Conservation (phyloP, 2,113 vertebrate species). For the Etheostoma cragini region DNA sequence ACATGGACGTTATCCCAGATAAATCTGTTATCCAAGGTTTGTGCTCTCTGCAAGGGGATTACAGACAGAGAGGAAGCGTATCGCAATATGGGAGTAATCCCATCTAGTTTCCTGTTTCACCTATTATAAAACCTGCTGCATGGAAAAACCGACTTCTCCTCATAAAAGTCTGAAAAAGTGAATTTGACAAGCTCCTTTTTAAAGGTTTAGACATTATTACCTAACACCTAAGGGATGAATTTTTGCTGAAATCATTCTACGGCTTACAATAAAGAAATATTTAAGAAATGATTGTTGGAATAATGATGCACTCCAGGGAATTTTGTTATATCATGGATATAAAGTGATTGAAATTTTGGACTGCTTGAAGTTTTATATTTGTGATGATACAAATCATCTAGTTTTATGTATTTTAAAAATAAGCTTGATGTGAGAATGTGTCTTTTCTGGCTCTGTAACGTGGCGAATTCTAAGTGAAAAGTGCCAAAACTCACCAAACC, state of each 20-base stretch:
- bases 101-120: conserved; percentile 60
- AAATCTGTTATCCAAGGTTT: conserved; percentile 78
- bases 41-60: conserved; percentile 72
- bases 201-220: neutral
- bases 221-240: conserved; percentile 10
- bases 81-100: conserved; percentile 70
- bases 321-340: conserved; percentile 15
- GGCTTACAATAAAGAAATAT: conserved; percentile 22
- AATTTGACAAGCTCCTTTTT: conserved; percentile 14
- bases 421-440: too few relatives aligned
- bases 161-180: neutral
- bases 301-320: conserved; percentile 11
- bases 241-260: neutral
- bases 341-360: neutral
- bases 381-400: too few relatives aligned
- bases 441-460: too few relatives aligned
- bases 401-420: too few relatives aligned
- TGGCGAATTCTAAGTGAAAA: too few relatives aligned
- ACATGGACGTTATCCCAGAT: conserved; percentile 76
- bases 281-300: conserved; percentile 32
- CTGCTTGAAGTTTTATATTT: neutral
- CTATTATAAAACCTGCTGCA: conserved; percentile 48
- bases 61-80: conserved; percentile 57
- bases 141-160: neutral
- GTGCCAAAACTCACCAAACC: too few relatives aligned